Evolutionary conservation across 2,113 vertebrate genomes (phyloP).

Genomic region (Solea senegalensis): DNA sequence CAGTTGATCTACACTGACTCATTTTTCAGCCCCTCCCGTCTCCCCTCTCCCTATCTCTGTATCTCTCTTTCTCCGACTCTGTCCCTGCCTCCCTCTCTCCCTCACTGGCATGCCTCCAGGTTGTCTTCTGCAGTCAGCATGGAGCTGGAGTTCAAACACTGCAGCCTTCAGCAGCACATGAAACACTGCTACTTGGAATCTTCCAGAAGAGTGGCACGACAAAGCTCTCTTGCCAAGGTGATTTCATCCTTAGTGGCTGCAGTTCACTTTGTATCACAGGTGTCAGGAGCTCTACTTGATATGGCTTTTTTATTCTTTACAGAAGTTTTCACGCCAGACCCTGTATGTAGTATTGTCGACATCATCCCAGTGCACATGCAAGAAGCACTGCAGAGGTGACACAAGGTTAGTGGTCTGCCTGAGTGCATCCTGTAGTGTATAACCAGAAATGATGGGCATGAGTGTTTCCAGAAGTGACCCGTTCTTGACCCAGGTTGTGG

Average conservation of each 20-base stretch:
- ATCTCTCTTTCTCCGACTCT: constrained; percentile 36
- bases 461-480: constrained; percentile 18
- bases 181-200: constrained; percentile 50
- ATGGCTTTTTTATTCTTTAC: constrained; percentile 13
- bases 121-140: constrained; percentile 74
- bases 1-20: constrained; percentile 40
- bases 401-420: constrained; percentile 13
- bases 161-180: constrained; percentile 66
- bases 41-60: constrained; percentile 16
- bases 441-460: constrained; percentile 33
- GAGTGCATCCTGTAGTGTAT: constrained; percentile 12
- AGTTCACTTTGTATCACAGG: constrained; percentile 27
- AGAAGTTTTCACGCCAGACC: constrained; percentile 29
- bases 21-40: constrained; percentile 23
- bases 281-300: constrained; percentile 28
- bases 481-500: constrained; percentile 60
- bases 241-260: constrained; percentile 27
- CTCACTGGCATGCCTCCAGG: constrained; percentile 71
- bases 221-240: constrained; percentile 23
- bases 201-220: constrained; percentile 60
- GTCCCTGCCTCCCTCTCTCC: constrained; percentile 31
- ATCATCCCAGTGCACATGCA: constrained; percentile 29
- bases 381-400: constrained; percentile 34
- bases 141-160: constrained; percentile 66
- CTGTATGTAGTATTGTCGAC: background rate